Evolutionary conservation across 2,888 invertebrate genomes (phyloP).

Genomic region (Habrosyne pyritoides): DNA sequence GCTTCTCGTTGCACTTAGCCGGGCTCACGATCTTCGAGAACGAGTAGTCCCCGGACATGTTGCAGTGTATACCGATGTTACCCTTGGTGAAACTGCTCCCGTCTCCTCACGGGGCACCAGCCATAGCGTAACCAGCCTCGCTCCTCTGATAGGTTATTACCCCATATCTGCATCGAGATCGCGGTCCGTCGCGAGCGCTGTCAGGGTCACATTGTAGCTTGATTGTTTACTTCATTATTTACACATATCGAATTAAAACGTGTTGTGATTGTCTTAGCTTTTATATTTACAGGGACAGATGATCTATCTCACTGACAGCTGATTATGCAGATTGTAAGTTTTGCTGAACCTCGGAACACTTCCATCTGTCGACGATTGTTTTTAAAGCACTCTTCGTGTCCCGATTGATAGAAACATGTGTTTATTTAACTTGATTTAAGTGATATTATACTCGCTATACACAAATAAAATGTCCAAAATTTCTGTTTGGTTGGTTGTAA

Average conservation of each 20-base stretch:
- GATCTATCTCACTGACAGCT: constrained; percentile 84
- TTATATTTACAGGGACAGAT: constrained; percentile 84
- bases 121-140: constrained; percentile 70
- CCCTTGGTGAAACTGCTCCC: constrained; percentile 51
- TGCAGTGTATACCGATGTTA: constrained; percentile 54
- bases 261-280: constrained; percentile 80
- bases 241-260: constrained; percentile 60
- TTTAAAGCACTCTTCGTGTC: constrained; percentile 54
- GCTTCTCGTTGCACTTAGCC: constrained; percentile 77
- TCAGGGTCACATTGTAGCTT: constrained; percentile 69
- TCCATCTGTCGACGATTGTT: constrained; percentile 71
- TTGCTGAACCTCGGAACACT: constrained; percentile 78
- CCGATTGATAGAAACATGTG: constrained; percentile 55
- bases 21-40: constrained; percentile 75
- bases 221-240: constrained; percentile 69
- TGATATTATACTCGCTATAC: constrained; percentile 68
- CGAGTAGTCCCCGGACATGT: constrained; percentile 75
- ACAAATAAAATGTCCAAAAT: constrained; percentile 76
- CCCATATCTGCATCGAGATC: constrained; percentile 70
- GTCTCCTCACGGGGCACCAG: constrained; percentile 68
- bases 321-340: constrained; percentile 84
- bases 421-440: constrained; percentile 66
- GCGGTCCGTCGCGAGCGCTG: constrained; percentile 52
- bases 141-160: constrained; percentile 80
- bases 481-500: constrained; percentile 81